Conservation (phyloP, 2,113 vertebrate species). For the Cavia porcellus region DNA sequence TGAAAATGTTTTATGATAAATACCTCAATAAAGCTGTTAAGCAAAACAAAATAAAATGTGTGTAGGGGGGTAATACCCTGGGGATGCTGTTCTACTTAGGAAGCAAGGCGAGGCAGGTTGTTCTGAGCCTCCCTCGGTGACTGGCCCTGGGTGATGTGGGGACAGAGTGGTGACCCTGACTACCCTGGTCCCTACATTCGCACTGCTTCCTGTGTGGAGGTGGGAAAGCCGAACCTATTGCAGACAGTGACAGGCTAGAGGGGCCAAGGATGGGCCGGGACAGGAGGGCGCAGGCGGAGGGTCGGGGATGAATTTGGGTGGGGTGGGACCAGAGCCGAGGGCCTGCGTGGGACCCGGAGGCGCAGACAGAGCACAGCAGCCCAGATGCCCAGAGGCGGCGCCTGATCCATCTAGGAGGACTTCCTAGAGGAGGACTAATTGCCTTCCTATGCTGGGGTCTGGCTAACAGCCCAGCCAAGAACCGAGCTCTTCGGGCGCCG, state of each 20-base stretch:
- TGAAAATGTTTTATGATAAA: conserved; percentile 16
- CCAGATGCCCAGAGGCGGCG: neutral
- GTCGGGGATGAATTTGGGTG: rapidly evolving
- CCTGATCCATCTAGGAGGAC: neutral
- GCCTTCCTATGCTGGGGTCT: neutral
- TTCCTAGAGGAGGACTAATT: neutral
- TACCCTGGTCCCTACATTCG: neutral
- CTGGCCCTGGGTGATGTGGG: neutral
- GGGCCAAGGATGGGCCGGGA: neutral
- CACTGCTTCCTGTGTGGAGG: neutral
- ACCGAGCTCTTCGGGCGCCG: neutral
- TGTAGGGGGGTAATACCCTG: neutral
- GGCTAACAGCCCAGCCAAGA: neutral
- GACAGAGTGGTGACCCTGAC: neutral
- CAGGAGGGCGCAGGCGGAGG: too few species aligned
- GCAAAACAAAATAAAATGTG: neutral
- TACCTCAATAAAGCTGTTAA: neutral
- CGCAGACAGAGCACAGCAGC: neutral
- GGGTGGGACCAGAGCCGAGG: neutral
- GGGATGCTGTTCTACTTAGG: neutral
- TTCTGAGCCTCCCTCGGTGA: neutral
- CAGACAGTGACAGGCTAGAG: neutral
- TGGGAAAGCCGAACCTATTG: neutral
- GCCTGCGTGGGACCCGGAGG: neutral
- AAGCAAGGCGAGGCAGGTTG: neutral